Base-by-base conservation (phyloP, 2,113 vertebrate species). In the Gasterosteus aculeatus region DNA sequence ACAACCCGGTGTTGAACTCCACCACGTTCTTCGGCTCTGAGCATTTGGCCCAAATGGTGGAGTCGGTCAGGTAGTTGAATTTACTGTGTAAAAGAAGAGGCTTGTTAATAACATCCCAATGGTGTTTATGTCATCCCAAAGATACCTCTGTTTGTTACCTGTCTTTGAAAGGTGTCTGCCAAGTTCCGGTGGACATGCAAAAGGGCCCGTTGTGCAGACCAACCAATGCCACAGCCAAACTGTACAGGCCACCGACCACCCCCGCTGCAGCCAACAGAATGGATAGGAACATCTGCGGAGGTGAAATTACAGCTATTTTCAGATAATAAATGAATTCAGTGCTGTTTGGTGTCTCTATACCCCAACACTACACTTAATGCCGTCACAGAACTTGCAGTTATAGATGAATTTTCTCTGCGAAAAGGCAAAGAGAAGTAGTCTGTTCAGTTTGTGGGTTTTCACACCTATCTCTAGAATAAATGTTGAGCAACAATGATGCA, bases 241-340 rank as follows among this genome's bases (percentile, higher is more conserved):
- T 92, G 83, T 94, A 95, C 22, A 91, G 29, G 0, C 90, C 92
- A 0, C 95, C 95, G 0, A 47, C 53, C 0, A 84, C 83, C 3
- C 94, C 94, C 47, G 94, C 22, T 0, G 69, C 93, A 7, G 95
- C 92, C 33, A 94, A 92, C 7, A 81, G 16, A 60, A 95, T 88
- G 1, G 94, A 95, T 0, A 95, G 53, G 71, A 94, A 91, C 95
- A 95, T 95, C 95, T 95, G 80, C 38, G 76, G 39, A 10, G 19
- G 16, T 7, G 39, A 69, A 46, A 4, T 7, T 74, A 9, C 66
- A 41, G 3, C 2, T 39, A 22, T 60, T 10, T 70, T 35, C 19
- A 41, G 19, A 29, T 47, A 29, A 15, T 11, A 42, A 10, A 12
- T 44, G 1, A 38, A 22, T 15, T 9, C 16, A 31, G 47, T 70